Conservation (phyloP, 2,797 vertebrate genomes). For the Halcyon badia region DNA sequence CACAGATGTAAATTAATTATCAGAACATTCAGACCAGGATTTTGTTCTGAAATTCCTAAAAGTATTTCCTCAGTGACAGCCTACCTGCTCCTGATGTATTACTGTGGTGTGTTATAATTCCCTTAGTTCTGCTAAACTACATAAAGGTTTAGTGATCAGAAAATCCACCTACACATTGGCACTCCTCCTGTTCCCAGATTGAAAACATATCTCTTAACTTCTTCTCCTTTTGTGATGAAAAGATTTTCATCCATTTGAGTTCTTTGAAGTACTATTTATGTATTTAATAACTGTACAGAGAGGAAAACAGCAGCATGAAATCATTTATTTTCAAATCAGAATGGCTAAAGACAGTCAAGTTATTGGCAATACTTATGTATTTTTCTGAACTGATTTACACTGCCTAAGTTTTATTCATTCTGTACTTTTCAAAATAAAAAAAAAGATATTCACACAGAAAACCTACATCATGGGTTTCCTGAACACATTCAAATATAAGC, state of each 20-base stretch:
- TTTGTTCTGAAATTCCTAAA: not conserved
- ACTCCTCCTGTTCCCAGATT: not conserved
- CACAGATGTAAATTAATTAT: not conserved
- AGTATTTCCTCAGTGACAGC: not conserved
- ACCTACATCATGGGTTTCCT: not conserved
- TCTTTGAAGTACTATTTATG: not conserved
- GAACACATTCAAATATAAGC: not conserved
- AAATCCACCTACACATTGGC: not conserved
- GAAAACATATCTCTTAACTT: not conserved
- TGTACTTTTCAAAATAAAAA: not conserved
- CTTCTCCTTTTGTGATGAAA: not conserved
- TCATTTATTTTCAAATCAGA: not conserved
- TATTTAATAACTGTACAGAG: not conserved
- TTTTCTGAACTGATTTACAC: not conserved
- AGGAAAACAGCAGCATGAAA: not conserved
- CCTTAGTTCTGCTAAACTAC: not conserved
- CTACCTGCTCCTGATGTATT: not conserved
- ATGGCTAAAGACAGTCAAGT: not conserved
- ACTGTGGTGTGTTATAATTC: not conserved
- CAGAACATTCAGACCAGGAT: not conserved
- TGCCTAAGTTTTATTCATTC: not conserved
- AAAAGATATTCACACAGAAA: not conserved
- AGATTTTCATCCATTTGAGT: not conserved
- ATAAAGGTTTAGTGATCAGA: not conserved
- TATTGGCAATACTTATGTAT: not conserved